Base-by-base conservation (phyloP, 2,888 invertebrate genomes). In the Volucella inflata region DNA sequence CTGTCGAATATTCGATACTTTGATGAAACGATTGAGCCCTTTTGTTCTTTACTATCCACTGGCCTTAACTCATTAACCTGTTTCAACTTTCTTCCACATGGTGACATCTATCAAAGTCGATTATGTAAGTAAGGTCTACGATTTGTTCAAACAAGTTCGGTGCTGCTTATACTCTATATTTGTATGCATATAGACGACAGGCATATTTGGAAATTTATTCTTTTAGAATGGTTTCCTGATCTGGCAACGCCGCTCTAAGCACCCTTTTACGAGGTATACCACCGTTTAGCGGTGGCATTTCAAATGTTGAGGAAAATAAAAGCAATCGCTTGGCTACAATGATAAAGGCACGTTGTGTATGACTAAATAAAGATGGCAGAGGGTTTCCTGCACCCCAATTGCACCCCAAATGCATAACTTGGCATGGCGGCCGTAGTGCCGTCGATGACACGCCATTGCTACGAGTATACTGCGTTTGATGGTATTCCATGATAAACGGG, bases 401-500 rank as follows among this genome's bases (percentile, higher is more conserved):
- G 75, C 77, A 70, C 51, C 44, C 51, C 59, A 77, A 59, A 59
- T 71, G 75, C 75, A 76, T 71, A 30, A 59, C 55, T 57, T 17
- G 44, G 9, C 62, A 55, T 30, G 6, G 30, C 30, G 30, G 30
- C 30, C 4, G 12, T 59, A 65, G 65, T 68, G 36, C 46, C 65
- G 30, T 62, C 16, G 48, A 55, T 65, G 17, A 42, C 83, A 74
- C 74, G 75, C 80, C 71, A 30, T 6, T 30, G 30, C 30, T 6
- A n/a, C n/a, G n/a, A n/a, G n/a, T n/a, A 80, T 76, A 50, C 80
- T 57, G 71, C 72, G 46, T 80, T 72, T 60, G 80, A 85, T 85
- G 72, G 85, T 72, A 85, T 85, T 80, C 72, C 71, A 51, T 50
- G 85, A 85, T 80, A 85, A 85, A 80, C 72, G 62, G 46, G 42